These are phyloP conservation scores for Gymnoscelis rufifasciata DNA, from an alignment of 2,888 invertebrate species.

Conservation along the genomic window DNA sequence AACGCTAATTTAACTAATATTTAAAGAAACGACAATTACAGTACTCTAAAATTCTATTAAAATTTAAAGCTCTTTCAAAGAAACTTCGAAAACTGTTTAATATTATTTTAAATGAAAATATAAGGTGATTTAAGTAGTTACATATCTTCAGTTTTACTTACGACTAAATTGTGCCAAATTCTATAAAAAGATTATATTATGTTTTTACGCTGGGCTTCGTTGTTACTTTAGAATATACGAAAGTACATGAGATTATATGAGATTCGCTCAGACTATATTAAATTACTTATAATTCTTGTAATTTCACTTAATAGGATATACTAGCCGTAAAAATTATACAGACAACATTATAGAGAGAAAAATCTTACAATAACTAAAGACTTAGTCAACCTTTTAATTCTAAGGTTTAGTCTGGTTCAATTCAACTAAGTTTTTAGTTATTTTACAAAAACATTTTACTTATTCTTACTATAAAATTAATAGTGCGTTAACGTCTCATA, in stretches of 20 bases:
- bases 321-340: neutral
- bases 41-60: too few species aligned
- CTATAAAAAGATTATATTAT: conserved; percentile 17
- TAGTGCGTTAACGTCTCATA: conserved; percentile 31
- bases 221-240: conserved; percentile 30
- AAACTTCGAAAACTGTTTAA: too few species aligned
- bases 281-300: too few species aligned
- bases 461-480: conserved; percentile 16
- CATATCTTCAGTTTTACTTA: conserved; percentile 2
- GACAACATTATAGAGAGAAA: conserved; percentile 20
- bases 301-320: too few species aligned
- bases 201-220: conserved; percentile 37
- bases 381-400: conserved; percentile 18
- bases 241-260: conserved; percentile 21
- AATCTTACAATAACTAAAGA: conserved; percentile 16
- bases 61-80: neutral
- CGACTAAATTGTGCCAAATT: conserved; percentile 18
- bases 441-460: conserved; percentile 8
- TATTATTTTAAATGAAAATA: too few species aligned
- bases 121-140: neutral
- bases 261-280: conserved; percentile 21
- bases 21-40: too few species aligned
- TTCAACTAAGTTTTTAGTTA: conserved; percentile 6
- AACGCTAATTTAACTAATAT: too few species aligned
- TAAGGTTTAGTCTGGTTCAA: neutral